Evolutionary conservation across 2,888 invertebrate species (phyloP).

Genomic region (Theodoxus fluviatilis): DNA sequence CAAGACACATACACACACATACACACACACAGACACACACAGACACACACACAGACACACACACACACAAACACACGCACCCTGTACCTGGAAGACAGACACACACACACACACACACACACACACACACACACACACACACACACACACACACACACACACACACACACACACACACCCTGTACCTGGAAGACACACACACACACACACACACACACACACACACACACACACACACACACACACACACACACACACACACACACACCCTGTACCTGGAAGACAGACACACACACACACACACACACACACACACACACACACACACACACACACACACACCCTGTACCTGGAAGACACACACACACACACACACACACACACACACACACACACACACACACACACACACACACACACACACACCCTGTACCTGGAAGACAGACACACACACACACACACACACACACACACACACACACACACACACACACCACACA

Average conservation of each 20-base stretch:
- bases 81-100: background rate
- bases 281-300: background rate
- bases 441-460: background rate
- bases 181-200: background rate
- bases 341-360: background rate
- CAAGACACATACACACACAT: too few relatives aligned
- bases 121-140: background rate
- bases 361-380: slow-evolving; percentile 12
- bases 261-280: background rate
- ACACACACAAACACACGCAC: background rate
- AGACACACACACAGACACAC: too few relatives aligned
- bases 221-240: background rate
- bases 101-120: slow-evolving; percentile 15
- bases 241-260: background rate
- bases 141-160: slow-evolving; percentile 13
- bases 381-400: slow-evolving; percentile 16
- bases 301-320: background rate
- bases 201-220: background rate
- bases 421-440: background rate
- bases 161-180: slow-evolving; percentile 10
- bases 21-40: too few relatives aligned
- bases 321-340: slow-evolving; percentile 11
- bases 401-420: background rate
- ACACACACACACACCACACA: slow-evolving; percentile 8
- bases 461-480: background rate